These are phyloP conservation scores for Ericerus pela DNA, from an alignment of 1,140 invertebrate species.

Conservation along the genomic window DNA sequence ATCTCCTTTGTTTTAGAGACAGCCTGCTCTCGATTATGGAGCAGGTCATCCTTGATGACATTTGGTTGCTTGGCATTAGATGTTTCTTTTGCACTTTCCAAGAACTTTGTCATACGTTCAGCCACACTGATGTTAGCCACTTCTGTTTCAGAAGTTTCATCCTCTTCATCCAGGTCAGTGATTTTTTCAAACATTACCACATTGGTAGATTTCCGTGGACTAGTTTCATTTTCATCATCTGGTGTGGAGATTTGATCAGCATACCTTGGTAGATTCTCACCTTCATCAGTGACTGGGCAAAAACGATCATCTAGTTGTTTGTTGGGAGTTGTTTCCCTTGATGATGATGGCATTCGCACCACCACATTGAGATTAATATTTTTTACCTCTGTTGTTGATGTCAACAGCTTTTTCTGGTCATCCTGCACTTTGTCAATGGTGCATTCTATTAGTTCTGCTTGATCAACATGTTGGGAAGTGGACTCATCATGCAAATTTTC, in stretches of 20 bases:
- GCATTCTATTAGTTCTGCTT: too few species aligned
- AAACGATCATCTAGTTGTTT: conserved; percentile 4
- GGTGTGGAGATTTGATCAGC: conserved; percentile 54
- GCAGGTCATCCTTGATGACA: conserved; percentile 3
- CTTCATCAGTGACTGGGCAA: conserved; percentile 16
- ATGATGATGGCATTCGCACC: conserved; percentile 50
- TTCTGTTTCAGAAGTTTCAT: conserved; percentile 24
- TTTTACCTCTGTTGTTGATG: too few species aligned
- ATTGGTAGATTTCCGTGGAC: conserved; percentile 25
- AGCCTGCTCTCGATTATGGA: conserved; percentile 36
- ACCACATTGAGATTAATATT: conserved; percentile 34
- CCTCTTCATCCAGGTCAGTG: conserved; percentile 26
- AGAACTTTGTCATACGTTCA: conserved; percentile 38
- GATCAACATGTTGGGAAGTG: too few species aligned
- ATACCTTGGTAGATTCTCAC: conserved; percentile 32
- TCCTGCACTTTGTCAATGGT: too few species aligned
- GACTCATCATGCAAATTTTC: too few species aligned
- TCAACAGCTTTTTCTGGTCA: too few species aligned
- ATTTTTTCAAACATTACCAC: conserved; percentile 33
- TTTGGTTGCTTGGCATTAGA: conserved; percentile 28
- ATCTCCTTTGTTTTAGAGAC: conserved; percentile 47
- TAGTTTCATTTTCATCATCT: conserved; percentile 40
- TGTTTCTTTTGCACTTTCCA: conserved; percentile 38
- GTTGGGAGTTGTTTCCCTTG: conserved; percentile 46
- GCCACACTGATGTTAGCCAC: conserved; percentile 34